These are phyloP conservation scores for Bergia puertoricense DNA, from an alignment of 92 coral and sea anemone species.

Conservation along the genomic window DNA sequence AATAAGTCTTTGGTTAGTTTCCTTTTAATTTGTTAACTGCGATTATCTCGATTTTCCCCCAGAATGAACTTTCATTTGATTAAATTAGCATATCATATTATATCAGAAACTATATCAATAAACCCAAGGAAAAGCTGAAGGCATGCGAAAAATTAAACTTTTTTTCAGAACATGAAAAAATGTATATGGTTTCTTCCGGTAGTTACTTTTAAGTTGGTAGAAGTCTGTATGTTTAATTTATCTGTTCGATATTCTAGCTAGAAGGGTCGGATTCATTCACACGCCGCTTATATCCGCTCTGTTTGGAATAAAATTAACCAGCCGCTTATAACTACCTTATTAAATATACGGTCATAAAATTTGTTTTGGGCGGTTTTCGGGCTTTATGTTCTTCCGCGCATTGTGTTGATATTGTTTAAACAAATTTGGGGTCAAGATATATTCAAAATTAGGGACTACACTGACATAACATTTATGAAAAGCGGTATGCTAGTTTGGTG, in stretches of 20 bases:
- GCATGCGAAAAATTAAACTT: background rate
- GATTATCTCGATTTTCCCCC: background rate
- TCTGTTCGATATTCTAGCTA: background rate
- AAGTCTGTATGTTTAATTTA: background rate
- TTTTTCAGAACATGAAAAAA: background rate
- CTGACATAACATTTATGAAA: background rate
- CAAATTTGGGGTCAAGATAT: background rate
- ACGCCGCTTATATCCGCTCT: background rate
- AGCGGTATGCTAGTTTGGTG: conserved; percentile 7
- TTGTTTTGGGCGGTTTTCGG: background rate
- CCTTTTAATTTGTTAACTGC: background rate
- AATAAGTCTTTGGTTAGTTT: background rate
- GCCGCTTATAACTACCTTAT: conserved; percentile 1
- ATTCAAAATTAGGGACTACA: background rate
- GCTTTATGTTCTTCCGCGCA: conserved; percentile 1
- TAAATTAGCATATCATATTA: conserved; percentile 5
- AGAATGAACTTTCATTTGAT: background rate
- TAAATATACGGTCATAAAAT: background rate
- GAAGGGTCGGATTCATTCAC: background rate
- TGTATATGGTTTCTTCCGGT: background rate
- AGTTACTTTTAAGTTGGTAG: background rate
- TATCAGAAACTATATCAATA: background rate
- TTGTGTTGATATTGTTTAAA: background rate
- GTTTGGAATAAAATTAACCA: conserved; percentile 15
- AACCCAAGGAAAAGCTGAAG: conserved; percentile 11